Percentiles rank a stretch among this genome's conserved stretches.
These are phyloP conservation scores for Eristalinus aeneus DNA, from an alignment of 2,888 invertebrate genomes.

Conservation along the genomic window DNA sequence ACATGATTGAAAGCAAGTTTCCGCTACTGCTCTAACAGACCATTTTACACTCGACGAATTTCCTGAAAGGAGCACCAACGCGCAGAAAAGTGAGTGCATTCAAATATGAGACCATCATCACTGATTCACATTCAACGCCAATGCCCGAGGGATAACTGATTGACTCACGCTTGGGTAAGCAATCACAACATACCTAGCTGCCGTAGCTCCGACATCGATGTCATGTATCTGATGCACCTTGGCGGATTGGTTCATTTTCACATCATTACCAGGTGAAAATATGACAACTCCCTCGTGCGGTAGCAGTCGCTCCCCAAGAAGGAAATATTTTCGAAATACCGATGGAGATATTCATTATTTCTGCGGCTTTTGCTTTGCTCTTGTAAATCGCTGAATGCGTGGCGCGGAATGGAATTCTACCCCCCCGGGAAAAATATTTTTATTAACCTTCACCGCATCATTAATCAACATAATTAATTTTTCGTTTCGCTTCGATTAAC, in stretches of 20 bases:
- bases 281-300: neutral
- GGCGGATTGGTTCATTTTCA: neutral
- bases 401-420: neutral
- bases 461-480: slow-evolving; percentile 34
- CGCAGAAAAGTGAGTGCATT: neutral
- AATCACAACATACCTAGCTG: neutral
- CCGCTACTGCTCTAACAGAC: too few relatives aligned
- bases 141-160: neutral
- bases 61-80: neutral
- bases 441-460: slow-evolving; percentile 23
- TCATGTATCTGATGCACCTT: neutral
- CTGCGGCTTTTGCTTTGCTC: neutral
- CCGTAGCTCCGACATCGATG: neutral
- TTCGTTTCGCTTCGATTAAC: slow-evolving; percentile 18
- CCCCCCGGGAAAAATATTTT: neutral
- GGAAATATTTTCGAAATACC: neutral
- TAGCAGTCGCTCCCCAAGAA: neutral
- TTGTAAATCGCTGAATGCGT: neutral
- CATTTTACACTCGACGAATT: neutral
- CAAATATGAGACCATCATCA: neutral
- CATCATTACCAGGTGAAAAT: neutral
- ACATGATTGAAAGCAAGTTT: too few relatives aligned
- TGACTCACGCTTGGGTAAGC: neutral
- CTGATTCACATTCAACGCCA: neutral
- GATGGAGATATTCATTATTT: neutral